A percentile compares a stretch with the other conserved stretches of the same genome.
Conservation (phyloP, 2,888 invertebrate species). For the Noctua janthina region DNA sequence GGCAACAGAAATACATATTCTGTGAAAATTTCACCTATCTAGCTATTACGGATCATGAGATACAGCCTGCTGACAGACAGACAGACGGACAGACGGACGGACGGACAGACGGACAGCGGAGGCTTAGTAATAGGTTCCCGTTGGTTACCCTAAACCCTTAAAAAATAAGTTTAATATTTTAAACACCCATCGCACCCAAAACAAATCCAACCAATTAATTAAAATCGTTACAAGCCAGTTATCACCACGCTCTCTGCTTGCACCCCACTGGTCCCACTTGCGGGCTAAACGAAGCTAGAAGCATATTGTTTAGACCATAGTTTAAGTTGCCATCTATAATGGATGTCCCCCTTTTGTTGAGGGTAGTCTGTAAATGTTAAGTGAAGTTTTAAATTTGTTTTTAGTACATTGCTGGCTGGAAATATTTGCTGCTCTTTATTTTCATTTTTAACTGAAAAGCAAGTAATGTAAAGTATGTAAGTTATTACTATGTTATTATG, state of each 20-base stretch:
- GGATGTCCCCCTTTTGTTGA: constrained; percentile 65
- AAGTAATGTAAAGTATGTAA: neutral
- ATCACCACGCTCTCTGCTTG: constrained; percentile 57
- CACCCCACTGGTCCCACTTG: constrained; percentile 52
- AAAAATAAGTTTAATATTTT: neutral
- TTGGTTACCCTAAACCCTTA: too few relatives aligned
- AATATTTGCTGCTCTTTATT: too few relatives aligned
- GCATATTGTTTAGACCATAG: constrained; percentile 87
- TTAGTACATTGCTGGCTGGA: constrained; percentile 56
- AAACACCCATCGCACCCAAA: neutral
- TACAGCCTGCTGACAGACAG: too few relatives aligned
- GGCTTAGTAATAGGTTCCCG: too few relatives aligned
- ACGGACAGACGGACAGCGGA: too few relatives aligned
- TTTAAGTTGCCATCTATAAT: constrained; percentile 85
- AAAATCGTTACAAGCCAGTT: constrained; percentile 60
- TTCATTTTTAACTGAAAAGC: neutral
- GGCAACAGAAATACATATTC: too few relatives aligned
- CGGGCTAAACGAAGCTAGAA: constrained; percentile 78
- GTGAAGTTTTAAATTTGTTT: constrained; percentile 28
- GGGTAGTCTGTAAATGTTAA: constrained; percentile 38
- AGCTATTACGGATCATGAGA: too few relatives aligned
- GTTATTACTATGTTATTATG: neutral
- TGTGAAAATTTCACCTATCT: too few relatives aligned
- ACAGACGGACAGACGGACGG: too few relatives aligned
- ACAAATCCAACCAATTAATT: constrained; percentile 43